A percentile compares a stretch with the other conserved stretches of the same genome.
phyloP scores from a whole-genome alignment of 2,113 vertebrate species.

The Proteles cristata region DNA sequence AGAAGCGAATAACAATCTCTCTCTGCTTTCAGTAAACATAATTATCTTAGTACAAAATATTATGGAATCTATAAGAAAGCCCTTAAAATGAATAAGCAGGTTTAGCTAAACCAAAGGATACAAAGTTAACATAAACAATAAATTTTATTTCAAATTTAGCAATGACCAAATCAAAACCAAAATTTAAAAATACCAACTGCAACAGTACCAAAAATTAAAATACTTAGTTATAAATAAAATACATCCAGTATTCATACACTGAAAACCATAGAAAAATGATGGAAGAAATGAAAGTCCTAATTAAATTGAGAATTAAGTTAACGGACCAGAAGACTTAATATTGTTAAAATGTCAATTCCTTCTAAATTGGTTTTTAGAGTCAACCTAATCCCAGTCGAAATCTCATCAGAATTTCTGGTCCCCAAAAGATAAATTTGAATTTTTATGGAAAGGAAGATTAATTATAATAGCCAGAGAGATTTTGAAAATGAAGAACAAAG shows the following conservation, averaged over 20 bases:
- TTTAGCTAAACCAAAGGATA: neutral
- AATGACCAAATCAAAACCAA: neutral
- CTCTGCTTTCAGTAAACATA: neutral
- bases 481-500: neutral
- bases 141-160: neutral
- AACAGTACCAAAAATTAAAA: neutral
- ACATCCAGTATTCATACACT: neutral
- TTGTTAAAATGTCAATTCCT: neutral
- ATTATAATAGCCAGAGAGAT: neutral
- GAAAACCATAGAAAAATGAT: neutral
- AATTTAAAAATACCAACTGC: neutral
- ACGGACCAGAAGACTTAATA: neutral
- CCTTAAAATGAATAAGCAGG: neutral
- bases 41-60: neutral
- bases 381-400: neutral
- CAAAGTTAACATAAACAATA: neutral
- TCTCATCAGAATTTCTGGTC: neutral
- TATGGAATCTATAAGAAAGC: neutral
- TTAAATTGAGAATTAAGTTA: neutral
- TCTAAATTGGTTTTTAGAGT: neutral
- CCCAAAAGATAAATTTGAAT: neutral
- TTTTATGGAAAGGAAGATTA: neutral
- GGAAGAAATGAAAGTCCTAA: neutral
- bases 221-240: neutral
- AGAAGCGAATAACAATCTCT: neutral